A percentile compares a stretch with the other conserved stretches of the same genome.
Evolutionary conservation across 2,797 vertebrate species (phyloP).

Genomic region (Hippoglossus hippoglossus): DNA sequence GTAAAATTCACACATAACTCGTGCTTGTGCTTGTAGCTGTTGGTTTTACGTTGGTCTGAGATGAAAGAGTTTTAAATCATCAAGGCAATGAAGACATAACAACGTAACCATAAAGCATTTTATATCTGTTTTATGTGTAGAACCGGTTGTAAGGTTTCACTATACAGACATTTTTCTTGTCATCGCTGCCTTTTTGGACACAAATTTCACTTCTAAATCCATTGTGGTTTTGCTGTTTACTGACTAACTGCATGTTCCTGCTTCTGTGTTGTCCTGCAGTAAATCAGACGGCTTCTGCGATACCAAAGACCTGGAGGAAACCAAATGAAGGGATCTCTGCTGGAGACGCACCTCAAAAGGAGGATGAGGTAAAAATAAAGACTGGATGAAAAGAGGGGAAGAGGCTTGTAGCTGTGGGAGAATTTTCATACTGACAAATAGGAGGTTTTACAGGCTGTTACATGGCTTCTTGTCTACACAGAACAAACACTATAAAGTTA

Average conservation of each 20-base stretch:
- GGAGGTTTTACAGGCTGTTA: too few species aligned
- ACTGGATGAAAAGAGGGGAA: not conserved
- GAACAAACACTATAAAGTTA: too few species aligned
- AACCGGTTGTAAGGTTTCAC: too few species aligned
- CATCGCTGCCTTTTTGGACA: too few species aligned
- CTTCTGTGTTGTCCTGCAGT: constrained; percentile 64
- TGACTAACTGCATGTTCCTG: constrained; percentile 15
- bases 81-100: too few species aligned
- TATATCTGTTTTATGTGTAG: too few species aligned
- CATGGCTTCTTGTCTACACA: too few species aligned
- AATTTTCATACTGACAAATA: not conserved
- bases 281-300: constrained; percentile 86
- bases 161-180: too few species aligned
- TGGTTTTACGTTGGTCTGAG: not conserved
- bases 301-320: constrained; percentile 98
- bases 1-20: not conserved
- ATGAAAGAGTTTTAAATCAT: too few species aligned
- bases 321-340: constrained; percentile 89
- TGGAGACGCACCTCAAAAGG: constrained; percentile 79
- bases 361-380: constrained; percentile 84
- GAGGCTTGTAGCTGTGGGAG: not conserved
- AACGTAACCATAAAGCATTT: too few species aligned
- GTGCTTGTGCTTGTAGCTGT: not conserved
- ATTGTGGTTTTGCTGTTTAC: constrained; percentile 5
- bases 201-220: not conserved